These are phyloP conservation scores for Caranx ignobilis DNA, from an alignment of 2,113 vertebrate genomes.

Conservation along the genomic window DNA sequence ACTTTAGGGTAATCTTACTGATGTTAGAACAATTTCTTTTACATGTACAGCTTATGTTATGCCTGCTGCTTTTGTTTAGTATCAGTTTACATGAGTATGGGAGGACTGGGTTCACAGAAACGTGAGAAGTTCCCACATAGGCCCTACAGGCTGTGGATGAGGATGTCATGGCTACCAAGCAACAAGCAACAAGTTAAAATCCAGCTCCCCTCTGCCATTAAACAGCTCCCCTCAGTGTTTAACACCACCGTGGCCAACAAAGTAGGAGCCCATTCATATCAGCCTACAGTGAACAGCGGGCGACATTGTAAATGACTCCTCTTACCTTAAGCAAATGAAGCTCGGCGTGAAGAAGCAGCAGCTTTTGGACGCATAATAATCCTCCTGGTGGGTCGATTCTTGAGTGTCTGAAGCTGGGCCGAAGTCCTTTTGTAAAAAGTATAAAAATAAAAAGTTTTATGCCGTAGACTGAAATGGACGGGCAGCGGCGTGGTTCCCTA, in stretches of 20 bases:
- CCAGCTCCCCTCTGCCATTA: conserved; percentile 46
- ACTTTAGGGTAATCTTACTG: background rate
- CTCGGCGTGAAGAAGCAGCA: conserved; percentile 54
- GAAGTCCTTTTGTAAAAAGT: background rate
- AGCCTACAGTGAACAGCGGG: background rate
- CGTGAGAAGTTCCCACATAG: conserved; percentile 55
- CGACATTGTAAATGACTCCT: background rate
- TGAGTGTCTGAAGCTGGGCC: background rate
- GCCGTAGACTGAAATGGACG: background rate
- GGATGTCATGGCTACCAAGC: conserved; percentile 71
- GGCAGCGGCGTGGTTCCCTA: background rate
- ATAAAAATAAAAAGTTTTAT: background rate
- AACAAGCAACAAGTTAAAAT: conserved; percentile 69
- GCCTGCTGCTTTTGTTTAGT: background rate
- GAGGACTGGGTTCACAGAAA: conserved; percentile 46
- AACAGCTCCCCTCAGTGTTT: background rate
- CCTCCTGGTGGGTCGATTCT: conserved; percentile 11
- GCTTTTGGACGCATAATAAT: conserved; percentile 69
- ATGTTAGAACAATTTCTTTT: background rate
- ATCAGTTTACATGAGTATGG: conserved; percentile 22
- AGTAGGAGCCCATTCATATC: background rate
- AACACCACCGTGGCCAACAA: background rate
- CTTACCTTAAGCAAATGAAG: conserved; percentile 73
- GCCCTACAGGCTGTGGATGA: conserved; percentile 29
- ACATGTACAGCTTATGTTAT: no score